Evolutionary conservation across 2,888 invertebrate genomes (phyloP).

Genomic region (Caenorhabditis sp.): DNA sequence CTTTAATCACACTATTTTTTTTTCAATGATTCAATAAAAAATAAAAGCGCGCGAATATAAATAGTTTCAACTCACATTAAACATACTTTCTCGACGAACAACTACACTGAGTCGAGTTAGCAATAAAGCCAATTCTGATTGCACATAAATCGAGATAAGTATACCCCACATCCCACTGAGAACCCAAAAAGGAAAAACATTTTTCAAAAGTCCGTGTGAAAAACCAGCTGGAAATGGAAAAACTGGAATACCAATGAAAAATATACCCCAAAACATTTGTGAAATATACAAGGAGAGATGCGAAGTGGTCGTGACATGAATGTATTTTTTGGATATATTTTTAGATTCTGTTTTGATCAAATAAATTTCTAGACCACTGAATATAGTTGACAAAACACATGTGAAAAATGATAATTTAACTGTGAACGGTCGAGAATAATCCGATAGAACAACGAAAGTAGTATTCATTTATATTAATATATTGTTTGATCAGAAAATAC

Average conservation of each 20-base stretch:
- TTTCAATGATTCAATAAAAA: too few species aligned
- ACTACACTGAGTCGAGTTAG: not conserved
- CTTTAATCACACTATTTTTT: too few species aligned
- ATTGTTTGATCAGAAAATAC: too few species aligned
- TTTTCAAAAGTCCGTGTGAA: not conserved
- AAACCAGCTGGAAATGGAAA: not conserved
- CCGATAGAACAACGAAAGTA: not conserved
- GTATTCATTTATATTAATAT: not conserved
- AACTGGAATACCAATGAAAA: not conserved
- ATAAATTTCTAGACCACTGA: conserved; percentile 5
- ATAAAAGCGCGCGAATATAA: too few species aligned
- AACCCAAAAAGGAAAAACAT: not conserved
- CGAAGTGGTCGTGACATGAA: conserved; percentile 2
- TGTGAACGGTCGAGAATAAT: not conserved
- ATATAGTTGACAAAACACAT: not conserved
- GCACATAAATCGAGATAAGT: not conserved
- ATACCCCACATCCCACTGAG: not conserved
- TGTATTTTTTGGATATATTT: conserved; percentile 13
- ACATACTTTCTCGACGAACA: not conserved
- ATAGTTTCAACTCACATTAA: not conserved
- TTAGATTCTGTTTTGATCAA: conserved; percentile 14
- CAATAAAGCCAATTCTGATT: not conserved
- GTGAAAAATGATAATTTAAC: not conserved
- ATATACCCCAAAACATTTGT: not conserved
- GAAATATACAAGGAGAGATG: conserved; percentile 3